Evolutionary conservation across 2,113 vertebrate species (phyloP).

Genomic region (Lycaon pictus): DNA sequence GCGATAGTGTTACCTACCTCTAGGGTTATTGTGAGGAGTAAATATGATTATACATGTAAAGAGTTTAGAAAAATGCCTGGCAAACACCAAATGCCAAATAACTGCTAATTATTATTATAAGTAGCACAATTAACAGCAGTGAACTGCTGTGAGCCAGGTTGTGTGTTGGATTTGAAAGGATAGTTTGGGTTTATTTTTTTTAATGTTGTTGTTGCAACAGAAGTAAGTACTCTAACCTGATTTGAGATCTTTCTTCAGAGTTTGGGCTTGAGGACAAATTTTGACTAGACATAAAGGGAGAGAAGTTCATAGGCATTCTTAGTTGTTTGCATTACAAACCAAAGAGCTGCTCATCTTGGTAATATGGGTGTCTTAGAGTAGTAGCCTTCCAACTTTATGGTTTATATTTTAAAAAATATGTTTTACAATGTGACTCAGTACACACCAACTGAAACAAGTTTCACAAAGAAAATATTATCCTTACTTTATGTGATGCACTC

Average conservation of each 20-base stretch:
- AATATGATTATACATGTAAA: neutral
- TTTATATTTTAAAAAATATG: neutral
- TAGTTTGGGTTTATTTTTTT: neutral
- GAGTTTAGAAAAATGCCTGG: conserved; percentile 44
- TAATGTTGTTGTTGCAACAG: neutral
- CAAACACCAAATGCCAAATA: conserved; percentile 26
- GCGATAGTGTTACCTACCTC: neutral
- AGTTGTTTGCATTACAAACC: neutral
- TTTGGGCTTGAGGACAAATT: neutral
- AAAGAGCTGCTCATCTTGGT: neutral
- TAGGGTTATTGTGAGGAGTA: neutral
- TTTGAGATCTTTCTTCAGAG: neutral
- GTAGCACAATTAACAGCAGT: neutral
- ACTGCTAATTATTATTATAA: conserved; percentile 37
- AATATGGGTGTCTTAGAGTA: neutral
- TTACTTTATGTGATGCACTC: neutral
- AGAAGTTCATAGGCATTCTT: neutral
- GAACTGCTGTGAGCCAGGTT: neutral
- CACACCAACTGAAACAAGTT: neutral
- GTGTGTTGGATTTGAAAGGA: conserved; percentile 36
- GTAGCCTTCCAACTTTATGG: neutral
- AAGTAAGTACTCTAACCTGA: conserved; percentile 45
- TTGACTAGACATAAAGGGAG: neutral
- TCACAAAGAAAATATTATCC: neutral
- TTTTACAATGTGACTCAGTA: conserved; percentile 6